Evolutionary conservation across 2,888 invertebrate genomes (phyloP).

Genomic region (Trichopoda pennipes): DNA sequence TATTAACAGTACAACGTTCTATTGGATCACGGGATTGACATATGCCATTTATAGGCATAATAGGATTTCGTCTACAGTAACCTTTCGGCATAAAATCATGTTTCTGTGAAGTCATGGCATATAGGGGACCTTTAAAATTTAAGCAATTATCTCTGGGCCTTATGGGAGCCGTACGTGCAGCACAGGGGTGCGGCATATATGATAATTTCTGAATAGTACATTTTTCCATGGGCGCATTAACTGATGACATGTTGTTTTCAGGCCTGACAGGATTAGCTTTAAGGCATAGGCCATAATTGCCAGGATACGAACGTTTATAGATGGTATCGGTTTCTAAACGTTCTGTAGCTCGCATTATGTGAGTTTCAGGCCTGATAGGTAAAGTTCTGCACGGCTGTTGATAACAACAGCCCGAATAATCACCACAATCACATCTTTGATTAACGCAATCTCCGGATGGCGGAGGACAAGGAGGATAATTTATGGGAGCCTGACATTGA

Average conservation of each 20-base stretch:
- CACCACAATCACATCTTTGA: slow-evolving; percentile 74
- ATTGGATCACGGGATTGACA: slow-evolving; percentile 74
- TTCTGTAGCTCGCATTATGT: slow-evolving; percentile 83
- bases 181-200: slow-evolving; percentile 76
- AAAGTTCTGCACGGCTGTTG: slow-evolving; percentile 77
- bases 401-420: slow-evolving; percentile 77
- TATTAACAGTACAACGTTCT: slow-evolving; percentile 78
- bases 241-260: slow-evolving; percentile 80
- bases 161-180: slow-evolving; percentile 75
- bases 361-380: slow-evolving; percentile 75
- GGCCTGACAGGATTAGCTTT: slow-evolving; percentile 81
- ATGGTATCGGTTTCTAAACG: slow-evolving; percentile 85
- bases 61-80: slow-evolving; percentile 76
- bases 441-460: slow-evolving; percentile 69
- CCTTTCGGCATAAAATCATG: slow-evolving; percentile 87
- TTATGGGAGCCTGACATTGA: slow-evolving; percentile 73
- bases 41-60: slow-evolving; percentile 73
- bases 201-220: slow-evolving; percentile 82
- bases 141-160: slow-evolving; percentile 76
- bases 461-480: slow-evolving; percentile 73
- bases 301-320: slow-evolving; percentile 85
- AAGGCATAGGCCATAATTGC: slow-evolving; percentile 80
- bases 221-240: slow-evolving; percentile 81
- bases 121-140: slow-evolving; percentile 83
- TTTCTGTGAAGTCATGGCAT: slow-evolving; percentile 87